A percentile compares a stretch with the other conserved stretches of the same genome.
These are phyloP conservation scores for Platerodrilus igneus DNA, from an alignment of 2,888 invertebrate genomes.

Conservation along the genomic window DNA sequence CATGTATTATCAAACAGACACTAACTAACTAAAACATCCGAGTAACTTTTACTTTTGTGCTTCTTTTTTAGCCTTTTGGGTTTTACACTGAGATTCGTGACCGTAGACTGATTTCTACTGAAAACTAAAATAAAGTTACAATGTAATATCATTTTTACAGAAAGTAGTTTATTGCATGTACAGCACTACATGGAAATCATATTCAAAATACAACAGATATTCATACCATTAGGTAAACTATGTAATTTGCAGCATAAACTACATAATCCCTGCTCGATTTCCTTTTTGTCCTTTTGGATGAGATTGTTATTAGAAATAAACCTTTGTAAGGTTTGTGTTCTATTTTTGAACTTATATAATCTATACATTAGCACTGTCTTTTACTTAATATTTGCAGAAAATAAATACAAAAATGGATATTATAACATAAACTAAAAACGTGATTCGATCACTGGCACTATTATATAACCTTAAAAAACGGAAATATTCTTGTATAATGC, in stretches of 20 bases:
- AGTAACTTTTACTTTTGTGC: slow-evolving; percentile 29
- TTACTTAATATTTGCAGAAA: no score
- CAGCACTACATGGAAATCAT: no score
- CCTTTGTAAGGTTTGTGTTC: slow-evolving; percentile 31
- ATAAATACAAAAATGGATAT: no score
- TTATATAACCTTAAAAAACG: no score
- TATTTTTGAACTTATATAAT: slow-evolving; percentile 35
- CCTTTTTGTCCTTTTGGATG: slow-evolving; percentile 2
- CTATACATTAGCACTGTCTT: slow-evolving; percentile 33
- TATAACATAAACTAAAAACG: no score
- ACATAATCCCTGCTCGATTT: slow-evolving; percentile 34
- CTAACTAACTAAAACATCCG: slow-evolving; percentile 35
- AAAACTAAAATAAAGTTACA: slow-evolving; percentile 22
- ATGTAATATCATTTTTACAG: no score
- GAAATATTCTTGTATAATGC: no score
- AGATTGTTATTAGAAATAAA: slow-evolving; percentile 34
- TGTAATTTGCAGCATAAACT: slow-evolving; percentile 40
- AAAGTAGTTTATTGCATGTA: no score
- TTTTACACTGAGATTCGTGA: slow-evolving; percentile 33
- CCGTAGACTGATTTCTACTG: slow-evolving; percentile 35
- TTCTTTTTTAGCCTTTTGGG: slow-evolving; percentile 31
- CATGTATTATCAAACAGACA: background rate
- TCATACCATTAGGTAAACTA: slow-evolving; percentile 32
- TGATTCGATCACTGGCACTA: no score
- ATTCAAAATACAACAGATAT: slow-evolving; percentile 5